phyloP scores from a whole-genome alignment of 2,113 vertebrate species.

The Colius striatus region DNA sequence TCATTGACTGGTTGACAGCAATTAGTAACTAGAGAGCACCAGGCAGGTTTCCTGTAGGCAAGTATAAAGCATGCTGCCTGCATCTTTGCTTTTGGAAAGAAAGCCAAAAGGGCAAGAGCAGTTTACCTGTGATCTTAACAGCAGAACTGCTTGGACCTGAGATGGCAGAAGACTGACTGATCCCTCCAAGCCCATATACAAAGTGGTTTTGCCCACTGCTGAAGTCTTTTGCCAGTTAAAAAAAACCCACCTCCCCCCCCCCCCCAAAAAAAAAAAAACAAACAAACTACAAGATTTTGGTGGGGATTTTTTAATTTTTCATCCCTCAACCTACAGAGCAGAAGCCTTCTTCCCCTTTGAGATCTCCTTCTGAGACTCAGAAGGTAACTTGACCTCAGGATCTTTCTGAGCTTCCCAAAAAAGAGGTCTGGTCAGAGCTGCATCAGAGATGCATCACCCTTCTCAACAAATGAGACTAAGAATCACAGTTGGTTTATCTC shows the following conservation, averaged over 20 bases:
- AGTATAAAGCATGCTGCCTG: accelerated
- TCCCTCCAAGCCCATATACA: background rate
- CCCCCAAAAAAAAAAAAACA: no score
- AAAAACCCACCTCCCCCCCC: no score
- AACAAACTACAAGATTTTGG: no score
- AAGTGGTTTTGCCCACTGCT: background rate
- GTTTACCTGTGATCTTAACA: background rate
- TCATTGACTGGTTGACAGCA: slow-evolving; percentile 41
- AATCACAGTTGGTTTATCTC: background rate
- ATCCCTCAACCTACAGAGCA: background rate
- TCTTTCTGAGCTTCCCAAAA: background rate
- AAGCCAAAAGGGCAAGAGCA: background rate
- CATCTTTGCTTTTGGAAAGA: background rate
- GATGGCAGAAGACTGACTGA: background rate
- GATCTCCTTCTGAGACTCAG: background rate
- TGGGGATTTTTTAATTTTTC: no score
- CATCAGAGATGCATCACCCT: background rate
- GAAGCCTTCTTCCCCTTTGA: background rate
- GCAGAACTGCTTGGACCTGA: background rate
- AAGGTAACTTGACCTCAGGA: background rate
- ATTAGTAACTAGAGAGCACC: slow-evolving; percentile 44
- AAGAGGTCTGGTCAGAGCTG: background rate
- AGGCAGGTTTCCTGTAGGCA: background rate
- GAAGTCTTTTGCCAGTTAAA: background rate
- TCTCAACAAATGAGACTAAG: background rate